These are phyloP conservation scores for Knipowitschia caucasica DNA, from an alignment of 2,797 vertebrate genomes.

Conservation along the genomic window DNA sequence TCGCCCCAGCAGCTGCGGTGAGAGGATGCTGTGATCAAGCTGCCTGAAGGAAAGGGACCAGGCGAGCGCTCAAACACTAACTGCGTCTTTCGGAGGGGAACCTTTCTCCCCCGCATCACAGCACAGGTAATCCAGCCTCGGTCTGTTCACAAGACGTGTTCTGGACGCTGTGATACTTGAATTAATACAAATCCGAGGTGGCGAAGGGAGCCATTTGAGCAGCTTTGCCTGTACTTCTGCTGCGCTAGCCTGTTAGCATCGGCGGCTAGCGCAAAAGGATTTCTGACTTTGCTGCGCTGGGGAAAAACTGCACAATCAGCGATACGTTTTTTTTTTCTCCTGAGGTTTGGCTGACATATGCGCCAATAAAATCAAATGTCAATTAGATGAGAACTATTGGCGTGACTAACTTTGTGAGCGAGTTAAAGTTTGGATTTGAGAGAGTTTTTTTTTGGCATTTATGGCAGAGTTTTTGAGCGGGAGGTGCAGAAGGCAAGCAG, in stretches of 20 bases:
- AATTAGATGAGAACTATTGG: neutral
- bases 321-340: constrained; percentile 32
- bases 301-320: constrained; percentile 32
- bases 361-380: neutral
- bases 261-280: constrained; percentile 47
- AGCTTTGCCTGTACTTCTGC: constrained; percentile 57
- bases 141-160: no score
- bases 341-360: neutral
- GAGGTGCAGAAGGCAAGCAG: constrained; percentile 65
- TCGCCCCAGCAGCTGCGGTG: constrained; percentile 76
- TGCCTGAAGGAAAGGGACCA: constrained; percentile 36
- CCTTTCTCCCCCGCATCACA: constrained; percentile 26
- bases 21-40: constrained; percentile 64
- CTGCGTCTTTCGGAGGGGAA: constrained; percentile 37
- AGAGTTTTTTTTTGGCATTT: constrained; percentile 45
- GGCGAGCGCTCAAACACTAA: constrained; percentile 46
- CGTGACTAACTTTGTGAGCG: constrained; percentile 4
- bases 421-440: constrained; percentile 41
- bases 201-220: constrained; percentile 67
- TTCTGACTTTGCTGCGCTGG: constrained; percentile 59
- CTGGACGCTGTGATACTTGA: constrained; percentile 24
- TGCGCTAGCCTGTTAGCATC: constrained; percentile 63
- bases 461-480: constrained; percentile 79
- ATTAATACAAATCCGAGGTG: constrained; percentile 42
- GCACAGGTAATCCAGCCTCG: constrained; percentile 54